These are phyloP conservation scores for Mastigias papua DNA, from an alignment of 30 jellyfish, hydroid and myxozoan species.

Conservation along the genomic window DNA sequence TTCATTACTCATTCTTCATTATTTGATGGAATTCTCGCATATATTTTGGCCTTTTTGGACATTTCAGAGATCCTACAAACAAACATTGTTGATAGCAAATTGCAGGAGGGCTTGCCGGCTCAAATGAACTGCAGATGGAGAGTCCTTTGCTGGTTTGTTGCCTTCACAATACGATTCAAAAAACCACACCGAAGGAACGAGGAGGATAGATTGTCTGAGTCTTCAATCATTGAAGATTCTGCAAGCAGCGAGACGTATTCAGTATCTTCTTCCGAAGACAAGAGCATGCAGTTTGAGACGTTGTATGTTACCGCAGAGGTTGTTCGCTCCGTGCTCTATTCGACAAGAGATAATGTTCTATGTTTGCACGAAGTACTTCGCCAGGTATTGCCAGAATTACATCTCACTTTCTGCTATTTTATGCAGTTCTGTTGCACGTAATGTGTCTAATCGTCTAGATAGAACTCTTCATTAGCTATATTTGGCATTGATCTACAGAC, in stretches of 20 bases:
- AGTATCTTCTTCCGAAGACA: slow-evolving; percentile 28
- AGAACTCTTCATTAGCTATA: no score
- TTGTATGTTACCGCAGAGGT: slow-evolving; percentile 87
- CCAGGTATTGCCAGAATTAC: no score
- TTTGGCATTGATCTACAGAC: no score
- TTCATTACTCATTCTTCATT: not conserved
- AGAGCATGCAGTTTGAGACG: slow-evolving; percentile 54
- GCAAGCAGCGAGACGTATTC: slow-evolving; percentile 42
- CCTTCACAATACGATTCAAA: slow-evolving; percentile 78
- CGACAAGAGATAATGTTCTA: slow-evolving; percentile 85
- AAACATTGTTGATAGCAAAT: slow-evolving; percentile 35
- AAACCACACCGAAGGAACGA: slow-evolving; percentile 55
- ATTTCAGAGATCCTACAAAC: slow-evolving; percentile 48
- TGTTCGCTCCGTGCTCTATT: slow-evolving; percentile 82
- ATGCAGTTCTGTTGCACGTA: no score
- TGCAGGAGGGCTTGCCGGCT: slow-evolving; percentile 20
- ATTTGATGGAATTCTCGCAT: no score
- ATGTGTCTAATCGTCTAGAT: no score
- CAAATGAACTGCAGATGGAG: slow-evolving; percentile 87
- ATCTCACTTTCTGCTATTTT: no score
- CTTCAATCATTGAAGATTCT: slow-evolving; percentile 63
- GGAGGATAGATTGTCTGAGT: slow-evolving; percentile 55
- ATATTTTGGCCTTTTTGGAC: not conserved
- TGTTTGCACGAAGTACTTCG: slow-evolving; percentile 91
- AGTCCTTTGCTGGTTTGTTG: slow-evolving; percentile 90